Evolutionary conservation across 2,797 vertebrate genomes (phyloP), one percentile per base, ranked within the genome.

Genomic region (Harpagifer antarcticus): DNA sequence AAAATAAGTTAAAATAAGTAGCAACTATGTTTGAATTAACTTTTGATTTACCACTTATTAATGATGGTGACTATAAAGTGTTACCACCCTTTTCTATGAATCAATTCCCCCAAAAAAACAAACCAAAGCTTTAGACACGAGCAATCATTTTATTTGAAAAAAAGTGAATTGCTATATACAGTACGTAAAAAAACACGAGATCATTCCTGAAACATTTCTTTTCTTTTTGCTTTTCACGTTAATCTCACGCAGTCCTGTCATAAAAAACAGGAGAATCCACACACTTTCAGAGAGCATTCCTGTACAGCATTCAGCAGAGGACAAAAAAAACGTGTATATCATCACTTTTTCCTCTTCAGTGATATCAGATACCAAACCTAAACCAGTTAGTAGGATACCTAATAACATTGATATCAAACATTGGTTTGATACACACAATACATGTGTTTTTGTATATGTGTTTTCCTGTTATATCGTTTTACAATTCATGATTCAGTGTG

Each of bases 81-180:
- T 37, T 37, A 37, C 33, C 17, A 27, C 9, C 9, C 14, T 16
- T 54, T 27, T 16, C 45, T 11, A 33, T 3, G 3, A 9, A 23
- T 9, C 5, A 11, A 1, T 48, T 48, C 11, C 48, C 27, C 27
- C 27, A 6, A 37, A 37, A 37, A 9, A 37, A 37, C 33, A 37
- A 90, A 44, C 42, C 40, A 76, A 77, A 89, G 56, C 52, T 47
- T 55, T 73, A 50, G 73, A 91, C 88, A 89, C 92, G 85, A 93
- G 93, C 92, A 92, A 88, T 89, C 76, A 68, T 91, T 93, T 93
- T 94, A 92, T 93, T 95, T 87, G 83, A 90, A 94, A 95, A 89
- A 90, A 92, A 91, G 91, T 89, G 92, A 92, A 90, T 81, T 72
- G 49, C 45, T 95, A 90, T 95, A 31, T 95, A 95, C 93, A 95